Evolutionary conservation across 2,888 invertebrate species (phyloP).

Genomic region (Pilophorus perplexus): DNA sequence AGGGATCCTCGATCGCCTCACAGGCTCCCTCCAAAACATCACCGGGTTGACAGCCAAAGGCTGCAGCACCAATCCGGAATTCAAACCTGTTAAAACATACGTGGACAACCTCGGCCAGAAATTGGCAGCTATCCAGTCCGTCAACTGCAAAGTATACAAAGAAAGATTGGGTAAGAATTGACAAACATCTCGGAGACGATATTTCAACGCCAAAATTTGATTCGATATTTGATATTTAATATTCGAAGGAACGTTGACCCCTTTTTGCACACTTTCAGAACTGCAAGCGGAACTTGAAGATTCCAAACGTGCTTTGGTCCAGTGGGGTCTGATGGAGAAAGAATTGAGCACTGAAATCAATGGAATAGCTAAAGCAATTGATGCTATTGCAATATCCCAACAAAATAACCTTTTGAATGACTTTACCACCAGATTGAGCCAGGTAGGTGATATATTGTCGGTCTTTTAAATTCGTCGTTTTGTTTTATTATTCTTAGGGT

Average conservation of each 20-base stretch:
- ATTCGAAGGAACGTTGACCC: no score
- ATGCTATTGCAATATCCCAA: conserved; percentile 36
- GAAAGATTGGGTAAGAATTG: conserved; percentile 58
- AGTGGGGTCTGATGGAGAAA: conserved; percentile 47
- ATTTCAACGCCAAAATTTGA: background rate
- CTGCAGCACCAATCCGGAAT: conserved; percentile 57
- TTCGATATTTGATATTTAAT: background rate
- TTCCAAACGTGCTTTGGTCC: conserved; percentile 45
- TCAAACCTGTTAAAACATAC: conserved; percentile 63
- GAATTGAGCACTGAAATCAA: conserved; percentile 38
- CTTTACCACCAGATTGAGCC: background rate
- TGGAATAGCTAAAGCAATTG: conserved; percentile 36
- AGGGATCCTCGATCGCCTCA: conserved; percentile 58
- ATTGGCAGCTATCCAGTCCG: conserved; percentile 61
- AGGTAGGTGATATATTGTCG: conserved; percentile 12
- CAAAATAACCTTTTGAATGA: conserved; percentile 40
- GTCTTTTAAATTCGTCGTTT: no score
- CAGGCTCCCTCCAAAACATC: conserved; percentile 60
- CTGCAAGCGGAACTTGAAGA: conserved; percentile 46
- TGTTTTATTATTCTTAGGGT: no score
- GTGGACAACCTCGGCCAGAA: conserved; percentile 62
- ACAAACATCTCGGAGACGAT: background rate
- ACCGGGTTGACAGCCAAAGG: conserved; percentile 59
- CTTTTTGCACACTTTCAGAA: no score
- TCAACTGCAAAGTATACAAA: conserved; percentile 63